Percentiles rank a stretch among this genome's conserved stretches.
These are phyloP conservation scores for Callipepla californica DNA, from an alignment of 2,113 vertebrate species.

Conservation along the genomic window DNA sequence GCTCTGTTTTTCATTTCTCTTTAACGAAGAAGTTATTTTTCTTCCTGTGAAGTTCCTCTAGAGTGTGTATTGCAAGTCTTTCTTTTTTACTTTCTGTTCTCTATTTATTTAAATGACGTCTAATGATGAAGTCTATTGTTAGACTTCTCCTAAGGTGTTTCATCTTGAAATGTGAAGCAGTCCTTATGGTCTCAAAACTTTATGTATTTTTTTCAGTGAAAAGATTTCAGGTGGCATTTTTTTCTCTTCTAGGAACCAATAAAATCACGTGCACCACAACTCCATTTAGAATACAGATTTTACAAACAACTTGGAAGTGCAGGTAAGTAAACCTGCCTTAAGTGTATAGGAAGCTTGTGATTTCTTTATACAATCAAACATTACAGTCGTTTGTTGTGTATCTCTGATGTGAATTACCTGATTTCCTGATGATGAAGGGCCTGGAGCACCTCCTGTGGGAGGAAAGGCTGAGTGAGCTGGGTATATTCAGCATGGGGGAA, in stretches of 20 bases:
- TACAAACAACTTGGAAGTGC: conserved; percentile 95
- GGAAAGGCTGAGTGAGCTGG: too few relatives aligned
- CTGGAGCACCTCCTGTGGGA: too few relatives aligned
- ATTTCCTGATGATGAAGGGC: background rate
- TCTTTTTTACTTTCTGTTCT: background rate
- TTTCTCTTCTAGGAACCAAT: conserved; percentile 90
- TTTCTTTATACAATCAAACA: background rate
- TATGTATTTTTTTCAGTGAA: background rate
- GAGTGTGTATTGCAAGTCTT: background rate
- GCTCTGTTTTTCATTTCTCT: background rate
- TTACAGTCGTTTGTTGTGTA: background rate
- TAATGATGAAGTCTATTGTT: background rate
- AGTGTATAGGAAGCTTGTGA: background rate
- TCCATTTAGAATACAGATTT: conserved; percentile 98
- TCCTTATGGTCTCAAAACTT: background rate
- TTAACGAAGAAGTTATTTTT: background rate
- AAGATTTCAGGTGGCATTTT: background rate
- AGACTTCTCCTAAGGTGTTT: background rate
- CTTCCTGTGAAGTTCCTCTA: background rate
- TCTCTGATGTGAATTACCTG: background rate
- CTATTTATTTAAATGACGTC: background rate
- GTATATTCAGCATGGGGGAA: too few relatives aligned
- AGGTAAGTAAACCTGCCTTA: conserved; percentile 79
- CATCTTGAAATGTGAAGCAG: background rate
- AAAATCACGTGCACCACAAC: conserved; percentile 96